phyloP scores from a whole-genome alignment of 1,140 invertebrate species.

The Drosophila nannoptera region DNA sequence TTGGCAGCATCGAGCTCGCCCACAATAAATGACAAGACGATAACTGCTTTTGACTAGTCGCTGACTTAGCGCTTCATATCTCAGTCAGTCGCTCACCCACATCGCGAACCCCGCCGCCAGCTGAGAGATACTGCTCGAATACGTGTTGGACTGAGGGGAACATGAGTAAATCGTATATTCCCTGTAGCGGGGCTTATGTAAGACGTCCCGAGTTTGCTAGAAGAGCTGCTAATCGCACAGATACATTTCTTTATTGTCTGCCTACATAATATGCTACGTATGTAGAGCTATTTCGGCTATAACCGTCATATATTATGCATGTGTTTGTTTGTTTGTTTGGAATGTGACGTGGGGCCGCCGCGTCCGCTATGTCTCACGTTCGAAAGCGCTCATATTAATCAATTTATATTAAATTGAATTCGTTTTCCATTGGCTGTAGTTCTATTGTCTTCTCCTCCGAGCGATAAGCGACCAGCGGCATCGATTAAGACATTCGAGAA shows the following conservation, averaged over 20 bases:
- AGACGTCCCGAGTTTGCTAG: not conserved
- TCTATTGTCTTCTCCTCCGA: not conserved
- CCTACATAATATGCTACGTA: too few species aligned
- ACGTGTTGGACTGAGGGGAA: not conserved
- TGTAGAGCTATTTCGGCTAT: not conserved
- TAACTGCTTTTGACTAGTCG: constrained; percentile 5
- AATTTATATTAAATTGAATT: constrained; percentile 12
- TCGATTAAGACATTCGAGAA: not conserved
- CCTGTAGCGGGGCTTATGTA: not conserved
- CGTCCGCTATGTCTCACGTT: constrained; percentile 9
- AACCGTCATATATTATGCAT: not conserved
- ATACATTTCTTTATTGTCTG: too few species aligned
- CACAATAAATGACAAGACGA: constrained; percentile 22
- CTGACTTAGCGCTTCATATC: constrained; percentile 26
- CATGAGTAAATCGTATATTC: not conserved
- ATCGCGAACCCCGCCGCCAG: not conserved
- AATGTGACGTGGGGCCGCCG: constrained; percentile 4
- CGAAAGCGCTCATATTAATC: constrained; percentile 24
- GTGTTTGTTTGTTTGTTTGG: not conserved
- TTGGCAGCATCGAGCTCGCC: constrained; percentile 3
- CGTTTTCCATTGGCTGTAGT: constrained; percentile 9
- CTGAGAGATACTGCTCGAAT: constrained; percentile 19
- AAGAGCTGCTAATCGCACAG: too few species aligned
- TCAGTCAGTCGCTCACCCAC: constrained; percentile 7
- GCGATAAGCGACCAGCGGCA: constrained; percentile 5